phyloP scores from a whole-genome alignment of 1,140 invertebrate species.

The Leucophenga varia region DNA sequence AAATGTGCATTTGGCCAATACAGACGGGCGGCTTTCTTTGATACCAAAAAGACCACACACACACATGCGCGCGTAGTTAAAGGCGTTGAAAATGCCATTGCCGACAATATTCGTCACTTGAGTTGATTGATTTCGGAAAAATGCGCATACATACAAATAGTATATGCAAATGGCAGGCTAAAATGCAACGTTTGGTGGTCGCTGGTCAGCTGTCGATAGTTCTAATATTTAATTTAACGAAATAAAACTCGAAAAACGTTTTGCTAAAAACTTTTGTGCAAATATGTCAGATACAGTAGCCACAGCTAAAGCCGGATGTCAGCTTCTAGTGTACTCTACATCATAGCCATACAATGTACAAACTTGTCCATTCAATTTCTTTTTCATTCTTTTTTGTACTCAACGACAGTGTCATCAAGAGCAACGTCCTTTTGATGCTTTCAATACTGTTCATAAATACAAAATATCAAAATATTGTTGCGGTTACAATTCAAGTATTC shows the following conservation, averaged over 20 bases:
- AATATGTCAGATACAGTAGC: conserved; percentile 22
- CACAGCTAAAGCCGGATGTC: neutral
- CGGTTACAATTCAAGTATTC: conserved; percentile 9
- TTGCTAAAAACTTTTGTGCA: conserved; percentile 30
- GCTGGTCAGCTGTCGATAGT: no score
- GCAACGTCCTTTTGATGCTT: no score
- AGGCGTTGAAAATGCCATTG: no score
- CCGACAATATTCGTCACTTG: conserved; percentile 31
- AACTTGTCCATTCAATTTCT: no score
- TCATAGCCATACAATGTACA: no score
- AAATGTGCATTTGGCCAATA: conserved; percentile 42
- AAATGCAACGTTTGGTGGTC: conserved; percentile 42
- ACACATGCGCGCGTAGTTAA: conserved; percentile 7
- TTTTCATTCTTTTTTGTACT: no score
- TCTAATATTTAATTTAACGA: no score
- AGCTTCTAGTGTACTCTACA: no score
- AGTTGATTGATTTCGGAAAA: conserved; percentile 49
- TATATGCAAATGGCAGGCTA: conserved; percentile 4
- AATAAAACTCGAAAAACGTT: no score
- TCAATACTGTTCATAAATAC: conserved; percentile 33
- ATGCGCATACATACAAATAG: conserved; percentile 25
- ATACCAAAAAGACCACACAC: conserved; percentile 44
- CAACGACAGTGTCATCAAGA: no score
- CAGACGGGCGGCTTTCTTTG: conserved; percentile 33
- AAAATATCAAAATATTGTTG: conserved; percentile 46